Percentiles rank a stretch among this genome's conserved stretches.
Conservation (phyloP, 2,888 invertebrate genomes). For the Corbicula japonica region DNA sequence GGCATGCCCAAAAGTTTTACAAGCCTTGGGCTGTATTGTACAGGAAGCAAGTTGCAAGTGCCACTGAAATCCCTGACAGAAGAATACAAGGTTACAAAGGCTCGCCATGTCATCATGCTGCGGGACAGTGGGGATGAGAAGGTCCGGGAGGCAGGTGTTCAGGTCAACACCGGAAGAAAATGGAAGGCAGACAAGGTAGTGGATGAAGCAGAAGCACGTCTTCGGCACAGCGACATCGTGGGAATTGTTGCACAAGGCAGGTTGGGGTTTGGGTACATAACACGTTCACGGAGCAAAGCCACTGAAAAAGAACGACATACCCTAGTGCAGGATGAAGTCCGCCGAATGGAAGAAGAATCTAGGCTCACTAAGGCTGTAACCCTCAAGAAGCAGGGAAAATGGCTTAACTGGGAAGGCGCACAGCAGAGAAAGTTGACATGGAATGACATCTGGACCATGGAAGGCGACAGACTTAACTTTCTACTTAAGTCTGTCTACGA, state of each 20-base stretch:
- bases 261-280: slow-evolving; percentile 9
- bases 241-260: too few relatives aligned
- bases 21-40: too few relatives aligned
- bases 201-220: slow-evolving; percentile 15
- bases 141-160: slow-evolving; percentile 18
- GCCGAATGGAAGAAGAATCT: too few relatives aligned
- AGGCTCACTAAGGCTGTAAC: too few relatives aligned
- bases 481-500: too few relatives aligned
- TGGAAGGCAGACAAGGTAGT: slow-evolving; percentile 26
- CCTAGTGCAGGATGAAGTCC: slow-evolving; percentile 15
- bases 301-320: slow-evolving; percentile 19
- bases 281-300: slow-evolving; percentile 21
- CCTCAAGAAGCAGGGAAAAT: too few relatives aligned
- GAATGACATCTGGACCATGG: too few relatives aligned
- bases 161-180: slow-evolving; percentile 30
- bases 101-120: slow-evolving; percentile 29
- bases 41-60: slow-evolving; percentile 42
- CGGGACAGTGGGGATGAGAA: slow-evolving; percentile 31
- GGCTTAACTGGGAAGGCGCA: too few relatives aligned
- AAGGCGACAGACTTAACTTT: too few relatives aligned
- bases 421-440: too few relatives aligned
- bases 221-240: slow-evolving; percentile 30
- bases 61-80: slow-evolving; percentile 49
- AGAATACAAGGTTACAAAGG: slow-evolving; percentile 49
- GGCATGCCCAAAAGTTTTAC: too few relatives aligned